Evolutionary conservation across 2,888 invertebrate genomes (phyloP), one percentile per base, ranked within the genome.

Genomic region (Lydus trimaculatus): DNA sequence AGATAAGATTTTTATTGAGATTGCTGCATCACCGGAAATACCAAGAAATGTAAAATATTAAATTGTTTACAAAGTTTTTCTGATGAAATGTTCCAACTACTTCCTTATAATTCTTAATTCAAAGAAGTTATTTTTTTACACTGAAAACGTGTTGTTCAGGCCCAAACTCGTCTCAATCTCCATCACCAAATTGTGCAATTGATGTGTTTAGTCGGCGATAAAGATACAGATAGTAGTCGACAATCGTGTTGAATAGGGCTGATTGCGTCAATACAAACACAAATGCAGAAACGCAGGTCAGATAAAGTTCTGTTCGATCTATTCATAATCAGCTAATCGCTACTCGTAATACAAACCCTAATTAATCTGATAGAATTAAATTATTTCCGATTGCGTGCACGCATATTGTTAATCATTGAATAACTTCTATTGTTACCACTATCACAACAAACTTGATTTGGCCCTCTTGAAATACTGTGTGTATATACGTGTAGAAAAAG

Each of bases 311-410:
- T 36, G 61, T 61, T 11, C 39, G n/a, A 15, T 28, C 17, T 20
- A 15, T 28, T 25, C 15, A 1, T 56, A 39, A 63, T 39, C 28
- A 52, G 15, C 23, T 39, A 63, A 61, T 63, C 28, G 33, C 52
- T 28, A 61, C 25, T 48, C 31, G 58, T 66, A 66, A 66, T 63
- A 39, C 36, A 48, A 66, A 56, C 63, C 39, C 20, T 13, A 28
- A 69, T 64, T 66, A 69, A 69, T 69, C 66, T 61, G 66, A 61
- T 69, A 64, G 66, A 69, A 69, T 66, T 63, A 61, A 66, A 69
- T 64, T 63, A 66, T 56, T 69, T 69, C 64, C 66, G 66, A 70
- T 66, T 70, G 64, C 66, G 66, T 66, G 66, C 70, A 66, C 70
- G 64, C 64, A 64, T 48, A 15, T 61, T 43, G 39, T 69, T 69